A percentile compares a stretch with the other conserved stretches of the same genome.
phyloP scores from a whole-genome alignment of 1,140 invertebrate genomes.

The Halictus rubicundus region DNA sequence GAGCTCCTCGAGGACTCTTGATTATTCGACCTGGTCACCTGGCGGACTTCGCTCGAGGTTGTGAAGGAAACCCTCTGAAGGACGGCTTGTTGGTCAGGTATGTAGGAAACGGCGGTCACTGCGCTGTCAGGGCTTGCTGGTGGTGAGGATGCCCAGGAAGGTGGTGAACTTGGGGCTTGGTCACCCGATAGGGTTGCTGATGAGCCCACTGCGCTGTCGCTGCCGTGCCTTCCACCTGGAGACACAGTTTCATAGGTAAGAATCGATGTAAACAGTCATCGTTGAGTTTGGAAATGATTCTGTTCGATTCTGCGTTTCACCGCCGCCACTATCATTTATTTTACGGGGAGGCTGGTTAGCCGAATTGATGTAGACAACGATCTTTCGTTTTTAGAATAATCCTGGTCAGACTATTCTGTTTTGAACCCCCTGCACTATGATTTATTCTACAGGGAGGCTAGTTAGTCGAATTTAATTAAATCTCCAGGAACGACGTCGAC shows the following conservation, averaged over 20 bases:
- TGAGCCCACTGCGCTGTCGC: constrained; percentile 83
- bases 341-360: too few relatives aligned
- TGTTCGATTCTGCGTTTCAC: too few relatives aligned
- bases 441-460: too few relatives aligned
- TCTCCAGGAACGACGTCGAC: too few relatives aligned
- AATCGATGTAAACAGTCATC: too few relatives aligned
- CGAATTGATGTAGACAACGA: too few relatives aligned
- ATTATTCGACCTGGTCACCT: constrained; percentile 76
- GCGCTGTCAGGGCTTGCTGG: constrained; percentile 82
- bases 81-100: constrained; percentile 80
- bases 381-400: too few relatives aligned
- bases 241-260: not conserved
- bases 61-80: constrained; percentile 83
- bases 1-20: constrained; percentile 70
- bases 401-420: too few relatives aligned
- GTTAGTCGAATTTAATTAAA: too few relatives aligned
- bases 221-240: constrained; percentile 76
- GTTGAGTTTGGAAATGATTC: too few relatives aligned
- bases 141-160: constrained; percentile 83
- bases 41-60: constrained; percentile 81
- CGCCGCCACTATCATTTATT: too few relatives aligned
- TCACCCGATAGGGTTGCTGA: constrained; percentile 81
- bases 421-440: too few relatives aligned
- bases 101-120: constrained; percentile 81
- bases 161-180: constrained; percentile 81